Base-by-base conservation (phyloP, 2,797 vertebrate species). In the Eulemur rubriventer region DNA sequence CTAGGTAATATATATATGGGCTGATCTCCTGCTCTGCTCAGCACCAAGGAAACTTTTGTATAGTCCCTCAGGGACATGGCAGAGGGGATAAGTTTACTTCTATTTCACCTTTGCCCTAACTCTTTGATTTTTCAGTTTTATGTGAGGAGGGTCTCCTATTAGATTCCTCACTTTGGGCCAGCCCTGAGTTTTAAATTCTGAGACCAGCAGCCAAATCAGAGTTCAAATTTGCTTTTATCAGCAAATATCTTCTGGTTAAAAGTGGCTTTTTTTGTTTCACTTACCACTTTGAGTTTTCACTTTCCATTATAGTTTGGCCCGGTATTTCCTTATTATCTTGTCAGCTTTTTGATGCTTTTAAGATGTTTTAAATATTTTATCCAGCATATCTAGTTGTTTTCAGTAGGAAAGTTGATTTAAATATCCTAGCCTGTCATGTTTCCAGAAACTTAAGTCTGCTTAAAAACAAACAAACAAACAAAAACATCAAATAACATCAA, bases 291-390 rank as follows among this genome's bases (percentile, higher is more conserved):
- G 48, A 81, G 38, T 91, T 92, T 97, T 91, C 65, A 96, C 63
- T 95, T 95, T 75, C 46, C 91, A 91, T 89, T 96, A 96, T 79
- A 90, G 88, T 85, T 94, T 93, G 93, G 26, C 35, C 50, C 30
- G n/a, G 22, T 76, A 48, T 86, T 89, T 81, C 33, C 28, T 78
- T 89, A 87, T 38, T 89, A 90, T 95, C 61, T 97, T 86, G 78
- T 89, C 96, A 91, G 73, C 20, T 96, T n/a, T 95, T 96, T 94
- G 88, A 88, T 84, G 72, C 72, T 93, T 96, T 95, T 93, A 95
- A 96, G 70, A 89, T 94, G 67, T 91, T 96, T 94, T 92, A 89
- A 96, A 95, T 96, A 89, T 96, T 94, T 97, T 83, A 95, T 93
- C 61, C 12, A 95, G 69, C 33, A 72, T 89, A 96, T 97, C 96